A percentile compares a stretch with the other conserved stretches of the same genome.
These are phyloP conservation scores for Lycodopsis pacificus DNA, from an alignment of 2,797 vertebrate genomes.

Conservation along the genomic window DNA sequence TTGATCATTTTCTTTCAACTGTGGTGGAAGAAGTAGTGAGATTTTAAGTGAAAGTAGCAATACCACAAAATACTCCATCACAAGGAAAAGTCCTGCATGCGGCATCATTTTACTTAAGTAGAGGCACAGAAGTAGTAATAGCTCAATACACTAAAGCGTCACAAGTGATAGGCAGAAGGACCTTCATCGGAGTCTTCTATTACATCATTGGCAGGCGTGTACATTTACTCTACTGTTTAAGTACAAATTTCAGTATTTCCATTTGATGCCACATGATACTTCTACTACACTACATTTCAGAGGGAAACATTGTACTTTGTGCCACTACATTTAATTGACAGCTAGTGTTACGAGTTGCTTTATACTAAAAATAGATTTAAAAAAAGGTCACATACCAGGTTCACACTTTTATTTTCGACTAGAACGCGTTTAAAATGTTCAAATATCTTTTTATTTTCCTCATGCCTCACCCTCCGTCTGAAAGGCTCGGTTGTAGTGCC, in stretches of 20 bases:
- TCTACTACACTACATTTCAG: not conserved
- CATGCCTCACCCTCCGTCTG: not conserved
- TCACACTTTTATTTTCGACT: not conserved
- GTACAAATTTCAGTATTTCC: not conserved
- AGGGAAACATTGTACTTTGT: not conserved
- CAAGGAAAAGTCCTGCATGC: not conserved
- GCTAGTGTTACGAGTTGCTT: not conserved
- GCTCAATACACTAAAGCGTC: not conserved
- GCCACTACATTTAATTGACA: not conserved
- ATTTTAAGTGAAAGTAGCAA: constrained; percentile 2
- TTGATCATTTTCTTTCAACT: constrained; percentile 8
- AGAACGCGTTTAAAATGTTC: not conserved
- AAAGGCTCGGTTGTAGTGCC: not conserved
- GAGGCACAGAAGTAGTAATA: not conserved
- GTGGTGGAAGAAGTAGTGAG: not conserved
- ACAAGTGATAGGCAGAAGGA: not conserved
- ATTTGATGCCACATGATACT: not conserved
- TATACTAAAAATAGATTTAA: not conserved
- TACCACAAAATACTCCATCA: not conserved
- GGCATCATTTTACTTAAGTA: not conserved
- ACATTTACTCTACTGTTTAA: not conserved
- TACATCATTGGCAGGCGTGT: not conserved
- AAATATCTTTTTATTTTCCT: not conserved
- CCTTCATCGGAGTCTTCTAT: not conserved
- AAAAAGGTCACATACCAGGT: no score